Percentiles rank a stretch among this genome's conserved stretches.
These are phyloP conservation scores for Tapera naevia DNA, from an alignment of 2,797 vertebrate genomes.

Conservation along the genomic window DNA sequence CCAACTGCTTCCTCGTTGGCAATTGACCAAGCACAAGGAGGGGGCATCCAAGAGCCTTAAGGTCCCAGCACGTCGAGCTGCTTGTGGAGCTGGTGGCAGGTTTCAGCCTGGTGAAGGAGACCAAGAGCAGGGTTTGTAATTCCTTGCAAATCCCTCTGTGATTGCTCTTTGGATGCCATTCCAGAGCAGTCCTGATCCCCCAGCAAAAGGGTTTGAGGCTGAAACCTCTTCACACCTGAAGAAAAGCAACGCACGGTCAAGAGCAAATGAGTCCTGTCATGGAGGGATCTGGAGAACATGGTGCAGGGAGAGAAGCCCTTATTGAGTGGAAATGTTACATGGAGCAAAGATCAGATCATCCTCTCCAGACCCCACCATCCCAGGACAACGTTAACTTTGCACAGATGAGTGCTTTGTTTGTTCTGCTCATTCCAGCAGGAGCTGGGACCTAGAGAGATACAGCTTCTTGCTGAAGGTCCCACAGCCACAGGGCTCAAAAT, in stretches of 20 bases:
- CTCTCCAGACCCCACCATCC: not conserved
- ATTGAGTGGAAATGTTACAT: not conserved
- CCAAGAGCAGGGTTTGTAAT: not conserved
- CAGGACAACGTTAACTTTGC: rapidly evolving
- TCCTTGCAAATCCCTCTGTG: not conserved
- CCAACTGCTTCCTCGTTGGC: not conserved
- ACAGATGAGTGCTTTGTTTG: rapidly evolving
- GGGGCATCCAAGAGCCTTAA: not conserved
- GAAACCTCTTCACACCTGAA: not conserved
- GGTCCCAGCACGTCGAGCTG: not conserved
- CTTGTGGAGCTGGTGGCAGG: not conserved
- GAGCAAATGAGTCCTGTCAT: not conserved
- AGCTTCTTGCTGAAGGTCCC: not conserved
- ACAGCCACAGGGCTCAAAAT: not conserved
- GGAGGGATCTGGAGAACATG: not conserved
- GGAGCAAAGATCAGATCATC: not conserved
- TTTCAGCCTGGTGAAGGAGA: not conserved
- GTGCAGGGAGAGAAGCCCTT: not conserved
- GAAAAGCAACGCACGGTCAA: rapidly evolving
- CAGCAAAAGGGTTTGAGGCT: not conserved
- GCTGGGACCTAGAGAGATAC: not conserved
- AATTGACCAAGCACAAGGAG: not conserved
- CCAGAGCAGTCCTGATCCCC: not conserved
- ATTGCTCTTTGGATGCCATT: not conserved
- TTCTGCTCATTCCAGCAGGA: not conserved